These are phyloP conservation scores for Lanius collurio DNA, from an alignment of 2,113 vertebrate species.

Conservation along the genomic window DNA sequence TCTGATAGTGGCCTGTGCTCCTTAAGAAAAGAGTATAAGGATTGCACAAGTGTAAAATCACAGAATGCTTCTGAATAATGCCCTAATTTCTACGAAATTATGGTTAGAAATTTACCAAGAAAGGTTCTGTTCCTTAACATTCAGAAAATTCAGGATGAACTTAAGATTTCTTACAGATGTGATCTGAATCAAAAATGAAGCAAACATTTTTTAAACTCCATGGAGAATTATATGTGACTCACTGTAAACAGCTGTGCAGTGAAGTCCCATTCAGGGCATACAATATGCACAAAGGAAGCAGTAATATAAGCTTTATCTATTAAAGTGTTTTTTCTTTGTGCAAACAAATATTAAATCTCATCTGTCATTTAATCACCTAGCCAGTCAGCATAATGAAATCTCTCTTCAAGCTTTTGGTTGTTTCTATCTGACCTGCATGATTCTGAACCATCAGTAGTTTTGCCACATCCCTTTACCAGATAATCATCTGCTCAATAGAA, in stretches of 20 bases:
- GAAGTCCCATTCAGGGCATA: neutral
- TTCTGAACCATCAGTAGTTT: neutral
- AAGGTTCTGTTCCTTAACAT: neutral
- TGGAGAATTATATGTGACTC: neutral
- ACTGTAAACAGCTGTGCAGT: neutral
- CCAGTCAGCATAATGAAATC: neutral
- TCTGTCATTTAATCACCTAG: neutral
- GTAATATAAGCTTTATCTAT: neutral
- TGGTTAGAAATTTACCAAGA: neutral
- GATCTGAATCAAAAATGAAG: neutral
- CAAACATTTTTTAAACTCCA: neutral
- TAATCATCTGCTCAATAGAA: neutral
- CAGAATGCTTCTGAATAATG: neutral
- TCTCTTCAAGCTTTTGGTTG: neutral
- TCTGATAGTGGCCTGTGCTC: neutral
- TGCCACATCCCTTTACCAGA: neutral
- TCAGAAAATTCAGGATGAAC: neutral
- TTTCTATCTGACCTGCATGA: neutral
- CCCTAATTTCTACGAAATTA: neutral
- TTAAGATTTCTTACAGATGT: neutral
- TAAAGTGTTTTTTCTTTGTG: neutral
- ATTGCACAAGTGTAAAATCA: neutral
- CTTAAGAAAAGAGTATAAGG: neutral
- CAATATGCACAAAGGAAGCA: neutral
- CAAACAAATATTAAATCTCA: neutral